Base-by-base conservation (phyloP, 2,888 invertebrate species). In the Tenthredo amoena region DNA sequence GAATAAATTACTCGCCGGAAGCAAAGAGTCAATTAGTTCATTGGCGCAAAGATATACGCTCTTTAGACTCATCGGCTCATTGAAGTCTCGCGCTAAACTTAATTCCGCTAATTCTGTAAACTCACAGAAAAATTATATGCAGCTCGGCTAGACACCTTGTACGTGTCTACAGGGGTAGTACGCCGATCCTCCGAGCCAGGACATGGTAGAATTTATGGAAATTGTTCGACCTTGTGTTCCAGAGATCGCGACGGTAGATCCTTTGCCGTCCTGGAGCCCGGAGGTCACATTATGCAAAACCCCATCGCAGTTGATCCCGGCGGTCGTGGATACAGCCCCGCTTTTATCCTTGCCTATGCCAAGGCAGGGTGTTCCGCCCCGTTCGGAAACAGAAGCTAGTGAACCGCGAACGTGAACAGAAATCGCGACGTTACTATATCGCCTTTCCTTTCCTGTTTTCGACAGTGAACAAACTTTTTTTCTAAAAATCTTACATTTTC, bases 221-320 rank as follows among this genome's bases (percentile, higher is more conserved):
- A 83, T 65, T 50, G n/a, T 43, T 26, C 43, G 68, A 43, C 58
- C 68, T 43, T 85, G 47, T 72, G 55, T 83, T 85, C 62, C 85
- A 85, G 85, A 85, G 72, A 85, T 84, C 58, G 85, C 74, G 55
- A 74, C 62, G 31, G 47, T 62, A 26, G 83, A 85, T 47, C 58
- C 76, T 12, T 72, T 84, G 21, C n/a, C 86, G 2, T 87, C 86
- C n/a, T 87, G 79, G 79, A 86, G 58, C 34, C 62, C 86, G 18
- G 86, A 87, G 82, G 47, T 71, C 86, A 86, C 12, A 62, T 86
- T 72, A 65, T 65, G 81, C 81, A 85, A 79, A 81, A 87, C 85
- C n/a, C 81, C 85, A 4, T 62, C 85, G 40, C 86, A 86, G 85
- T 65, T 86, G 84, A 79, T 85, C 58, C 85, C 82, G 68, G 79